Evolutionary conservation across 2,113 vertebrate species (phyloP), one percentile per base, ranked within the genome.

Genomic region (Cyanoderma ruficeps): DNA sequence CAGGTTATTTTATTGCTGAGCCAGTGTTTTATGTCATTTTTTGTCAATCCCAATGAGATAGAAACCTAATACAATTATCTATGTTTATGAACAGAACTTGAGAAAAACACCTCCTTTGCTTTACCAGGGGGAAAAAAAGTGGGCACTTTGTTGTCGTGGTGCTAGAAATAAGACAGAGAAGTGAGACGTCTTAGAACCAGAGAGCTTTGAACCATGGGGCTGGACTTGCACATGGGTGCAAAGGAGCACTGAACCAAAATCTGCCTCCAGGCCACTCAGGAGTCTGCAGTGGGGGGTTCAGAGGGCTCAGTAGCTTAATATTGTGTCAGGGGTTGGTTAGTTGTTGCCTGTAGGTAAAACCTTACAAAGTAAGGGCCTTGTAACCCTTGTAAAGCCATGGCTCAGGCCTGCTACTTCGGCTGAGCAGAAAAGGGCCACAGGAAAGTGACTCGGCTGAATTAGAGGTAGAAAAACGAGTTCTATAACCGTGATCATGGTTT

Each of bases 401-500:
- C 23, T 42, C 30, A 25, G 49, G 30, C 22, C 17, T 55, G 37
- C 50, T 55, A 0, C 37, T 25, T 33, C 1, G 3, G 37, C 50
- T n/a, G 9, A 72, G 69, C 50, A 42, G 39, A 7, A n/a, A 41
- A n/a, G 17, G 39, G 10, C 56, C 6, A 6, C 25, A 22, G 71
- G 27, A 11, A 15, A 15, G 9, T 6, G 37, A 11, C 22, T 44
- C 2, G 6, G 39, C 30, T n/a, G 70, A 72, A 42, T 9, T n/a
- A 4, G 37, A 22, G 47, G 35, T 13, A 30, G 25, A 35, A 74
- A 22, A 57, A 13, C 2, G 12, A 57, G 11, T 28, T 35, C 1
- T 5, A 13, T 14, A 41, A 15, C 10, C 30, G 50, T 10, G 10
- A 10, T 7, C 0, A 7, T 76, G 57, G 7, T 61, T 15, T 13